Evolutionary conservation across 2,113 vertebrate species (phyloP), one percentile per base, ranked within the genome.

Genomic region (Laticauda colubrina): DNA sequence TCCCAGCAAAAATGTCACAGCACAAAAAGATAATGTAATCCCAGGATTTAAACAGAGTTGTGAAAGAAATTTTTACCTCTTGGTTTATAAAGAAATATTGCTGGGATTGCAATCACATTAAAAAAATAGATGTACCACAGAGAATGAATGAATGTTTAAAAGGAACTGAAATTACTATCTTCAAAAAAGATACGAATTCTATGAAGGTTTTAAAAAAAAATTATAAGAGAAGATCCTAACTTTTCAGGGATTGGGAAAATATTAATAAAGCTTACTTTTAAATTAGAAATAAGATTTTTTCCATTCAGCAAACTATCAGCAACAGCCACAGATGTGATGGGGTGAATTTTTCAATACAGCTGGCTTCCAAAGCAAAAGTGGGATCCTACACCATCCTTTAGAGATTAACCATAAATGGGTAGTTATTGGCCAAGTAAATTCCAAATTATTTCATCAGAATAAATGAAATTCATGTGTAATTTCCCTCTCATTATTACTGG

Each of bases 1-100:
- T 54, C 15, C 9, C 2, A 15, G 21, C n/a, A 54, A 48, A 55
- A 91, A 57, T 85, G 39, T 54, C 56, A 81, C 14, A 20, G 64
- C 92, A 89, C 24, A 75, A 87, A 89, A 15, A 92, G 26, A 5
- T 6, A 92, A 92, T 48, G 64, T 69, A 92, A 81, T 34, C 64
- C 39, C 20, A 81, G 26, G 54, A 34, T 85, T 26, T 43, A n/a
- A 48, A 20, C n/a, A 45, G 87, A 8, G 5, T 24, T 24, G 43
- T 26, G n/a, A 24, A 43, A 54, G 9, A 10, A 24, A 26, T 29
- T 89, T 85, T 29, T 48, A 51, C 14, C 26, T 10, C 59, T 64
- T 48, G 8, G 6, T 15, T 53, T 85, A 51, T 89, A 43, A 55
- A 89, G 18, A 81, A 54, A 18, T 92, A 53, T 24, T 75, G 1